phyloP scores from a whole-genome alignment of 2,113 vertebrate genomes.

The Ifrita kowaldi region DNA sequence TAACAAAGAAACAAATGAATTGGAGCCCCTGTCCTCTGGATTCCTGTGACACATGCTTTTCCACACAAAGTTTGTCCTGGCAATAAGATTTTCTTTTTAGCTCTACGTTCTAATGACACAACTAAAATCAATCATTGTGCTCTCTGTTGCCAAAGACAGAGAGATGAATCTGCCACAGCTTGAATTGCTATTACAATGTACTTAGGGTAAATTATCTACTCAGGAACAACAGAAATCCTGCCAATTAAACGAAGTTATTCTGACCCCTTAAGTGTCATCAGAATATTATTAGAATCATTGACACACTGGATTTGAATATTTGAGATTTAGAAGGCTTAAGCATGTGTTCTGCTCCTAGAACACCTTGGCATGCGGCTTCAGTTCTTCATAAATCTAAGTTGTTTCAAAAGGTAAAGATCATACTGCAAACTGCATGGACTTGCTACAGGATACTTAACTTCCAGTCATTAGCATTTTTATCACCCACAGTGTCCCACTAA shows the following conservation, averaged over 20 bases:
- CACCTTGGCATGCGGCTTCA: background rate
- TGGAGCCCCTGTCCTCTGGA: background rate
- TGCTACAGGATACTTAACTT: background rate
- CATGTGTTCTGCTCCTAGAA: background rate
- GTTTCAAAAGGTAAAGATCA: background rate
- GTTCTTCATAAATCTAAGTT: background rate
- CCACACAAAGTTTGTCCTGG: background rate
- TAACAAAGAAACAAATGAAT: background rate
- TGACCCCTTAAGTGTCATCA: background rate
- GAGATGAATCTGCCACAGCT: background rate
- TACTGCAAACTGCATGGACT: background rate
- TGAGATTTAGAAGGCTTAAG: background rate
- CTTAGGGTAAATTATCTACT: background rate
- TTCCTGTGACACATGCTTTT: background rate
- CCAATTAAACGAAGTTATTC: background rate
- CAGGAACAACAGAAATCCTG: background rate
- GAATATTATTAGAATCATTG: background rate
- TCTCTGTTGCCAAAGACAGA: background rate
- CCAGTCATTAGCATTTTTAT: background rate
- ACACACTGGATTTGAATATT: background rate
- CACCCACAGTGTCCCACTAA: background rate
- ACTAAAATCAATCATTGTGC: background rate
- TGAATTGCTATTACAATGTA: background rate
- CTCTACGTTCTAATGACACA: background rate
- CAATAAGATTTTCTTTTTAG: background rate